Base-by-base conservation (phyloP, 2,797 vertebrate species). In the Lutjanus argentimaculatus region DNA sequence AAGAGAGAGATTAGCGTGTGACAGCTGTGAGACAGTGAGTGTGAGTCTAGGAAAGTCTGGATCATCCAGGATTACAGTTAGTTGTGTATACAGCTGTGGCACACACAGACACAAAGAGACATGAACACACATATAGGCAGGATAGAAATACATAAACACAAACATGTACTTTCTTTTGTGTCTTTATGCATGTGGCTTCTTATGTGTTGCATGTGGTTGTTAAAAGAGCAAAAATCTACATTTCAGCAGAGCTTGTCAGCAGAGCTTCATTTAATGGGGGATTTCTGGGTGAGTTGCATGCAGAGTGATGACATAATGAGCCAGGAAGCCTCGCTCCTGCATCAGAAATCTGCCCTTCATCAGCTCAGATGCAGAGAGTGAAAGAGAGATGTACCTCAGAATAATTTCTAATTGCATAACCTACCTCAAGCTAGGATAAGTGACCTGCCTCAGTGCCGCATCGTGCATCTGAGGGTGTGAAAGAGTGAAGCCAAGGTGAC, bases 11-110 rank as follows among this genome's bases (percentile, higher is more conserved):
- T 96, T 96, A 95, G 85, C 82, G 87, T 69, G 79, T 79, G 93
- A 95, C 95, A 96, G 95, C 94, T 96, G 96, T 93, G 94, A 91
- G 89, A 93, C 87, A 85, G 86, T 82, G 93, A 91, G 89, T 93
- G 94, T 95, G 93, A 95, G 91, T 94, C 92, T 90, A 92, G 90
- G 93, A 93, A 93, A 92, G 91, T 94, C 90, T 92, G 94, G 95
- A 95, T 96, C 92, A 95, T 95, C 95, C 92, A 80, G 95, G 95
- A 96, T 96, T 96, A 96, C 92, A 90, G 85, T 85, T 89, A 80
- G 86, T 88, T 91, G 85, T 90, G 88, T 91, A 85, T 94, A 91
- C 93, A 95, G 93, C 93, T 95, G 93, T 79, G 88, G 12, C 53
- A 72, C 80, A 72, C 67, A 64, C 73, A 86, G 42, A 78, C 19